These are phyloP conservation scores for Smittia sp. DNA, from an alignment of 2,888 invertebrate genomes.

Conservation along the genomic window DNA sequence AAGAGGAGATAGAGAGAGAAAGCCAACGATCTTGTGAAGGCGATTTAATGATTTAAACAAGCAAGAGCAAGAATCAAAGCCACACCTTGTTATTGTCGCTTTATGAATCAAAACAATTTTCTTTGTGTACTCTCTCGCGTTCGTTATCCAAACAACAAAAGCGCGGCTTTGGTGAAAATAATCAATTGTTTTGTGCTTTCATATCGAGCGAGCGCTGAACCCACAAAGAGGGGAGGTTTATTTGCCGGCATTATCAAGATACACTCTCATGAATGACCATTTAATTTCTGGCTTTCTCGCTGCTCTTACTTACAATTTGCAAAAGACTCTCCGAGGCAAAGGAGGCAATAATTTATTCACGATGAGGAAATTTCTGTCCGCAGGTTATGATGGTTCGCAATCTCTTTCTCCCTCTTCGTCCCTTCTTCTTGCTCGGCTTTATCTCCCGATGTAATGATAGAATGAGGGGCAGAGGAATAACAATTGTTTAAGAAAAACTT, in stretches of 20 bases:
- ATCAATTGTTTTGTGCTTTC: slow-evolving; percentile 22
- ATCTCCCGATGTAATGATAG: slow-evolving; percentile 5
- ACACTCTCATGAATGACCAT: slow-evolving; percentile 35
- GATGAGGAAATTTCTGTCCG: slow-evolving; percentile 33
- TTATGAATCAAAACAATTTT: slow-evolving; percentile 9
- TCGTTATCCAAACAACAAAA: slow-evolving; percentile 24
- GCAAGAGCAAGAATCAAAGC: background rate
- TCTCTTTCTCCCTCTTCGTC: background rate
- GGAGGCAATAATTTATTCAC: slow-evolving; percentile 27
- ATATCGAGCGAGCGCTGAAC: background rate
- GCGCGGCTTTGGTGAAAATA: slow-evolving; percentile 6
- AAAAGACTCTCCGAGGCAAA: background rate
- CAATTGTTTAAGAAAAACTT: background rate
- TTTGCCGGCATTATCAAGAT: slow-evolving; percentile 24
- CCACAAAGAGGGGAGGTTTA: background rate
- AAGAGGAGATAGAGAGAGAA: background rate
- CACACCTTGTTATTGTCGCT: slow-evolving; percentile 35
- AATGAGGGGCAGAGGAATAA: slow-evolving; percentile 2
- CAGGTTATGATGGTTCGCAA: slow-evolving; percentile 37
- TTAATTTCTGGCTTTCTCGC: slow-evolving; percentile 15
- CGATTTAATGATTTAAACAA: slow-evolving; percentile 25
- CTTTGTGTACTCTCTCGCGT: background rate
- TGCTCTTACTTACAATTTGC: background rate
- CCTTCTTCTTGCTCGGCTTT: background rate
- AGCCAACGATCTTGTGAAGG: background rate